Conservation (phyloP, 2,797 vertebrate genomes). For the Ceryle rudis region DNA sequence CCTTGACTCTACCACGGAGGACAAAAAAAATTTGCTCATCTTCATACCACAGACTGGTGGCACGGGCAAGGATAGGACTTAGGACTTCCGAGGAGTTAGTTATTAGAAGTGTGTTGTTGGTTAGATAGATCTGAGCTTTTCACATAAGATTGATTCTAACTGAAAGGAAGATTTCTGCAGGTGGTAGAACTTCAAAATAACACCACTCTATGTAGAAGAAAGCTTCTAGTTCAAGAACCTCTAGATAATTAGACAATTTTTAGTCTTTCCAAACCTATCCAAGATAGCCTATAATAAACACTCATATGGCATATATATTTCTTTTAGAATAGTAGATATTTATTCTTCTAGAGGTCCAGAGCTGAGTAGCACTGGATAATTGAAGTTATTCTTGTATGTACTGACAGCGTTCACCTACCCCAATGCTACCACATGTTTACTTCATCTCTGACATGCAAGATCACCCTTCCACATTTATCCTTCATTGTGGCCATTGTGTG, state of each 20-base stretch:
- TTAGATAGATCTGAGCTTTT: background rate
- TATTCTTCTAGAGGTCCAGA: background rate
- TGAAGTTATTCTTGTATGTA: background rate
- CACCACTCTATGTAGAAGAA: background rate
- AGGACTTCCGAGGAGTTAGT: background rate
- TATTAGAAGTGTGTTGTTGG: background rate
- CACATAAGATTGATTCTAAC: background rate
- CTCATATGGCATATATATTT: background rate
- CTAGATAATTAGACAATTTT: background rate
- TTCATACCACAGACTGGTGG: background rate
- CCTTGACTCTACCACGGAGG: background rate
- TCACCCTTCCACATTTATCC: background rate
- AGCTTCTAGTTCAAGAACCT: background rate
- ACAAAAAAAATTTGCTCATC: background rate
- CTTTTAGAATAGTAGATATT: conserved; percentile 17
- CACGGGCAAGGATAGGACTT: background rate
- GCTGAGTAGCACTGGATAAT: background rate
- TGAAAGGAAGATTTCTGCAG: background rate
- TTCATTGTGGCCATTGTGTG: background rate
- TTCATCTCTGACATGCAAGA: conserved; percentile 5
- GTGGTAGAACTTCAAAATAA: background rate
- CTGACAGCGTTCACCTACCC: background rate
- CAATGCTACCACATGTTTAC: background rate
- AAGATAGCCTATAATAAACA: background rate
- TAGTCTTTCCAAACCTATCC: background rate